Evolutionary conservation across 2,888 invertebrate species (phyloP).

Genomic region (Antheraea assamensis): DNA sequence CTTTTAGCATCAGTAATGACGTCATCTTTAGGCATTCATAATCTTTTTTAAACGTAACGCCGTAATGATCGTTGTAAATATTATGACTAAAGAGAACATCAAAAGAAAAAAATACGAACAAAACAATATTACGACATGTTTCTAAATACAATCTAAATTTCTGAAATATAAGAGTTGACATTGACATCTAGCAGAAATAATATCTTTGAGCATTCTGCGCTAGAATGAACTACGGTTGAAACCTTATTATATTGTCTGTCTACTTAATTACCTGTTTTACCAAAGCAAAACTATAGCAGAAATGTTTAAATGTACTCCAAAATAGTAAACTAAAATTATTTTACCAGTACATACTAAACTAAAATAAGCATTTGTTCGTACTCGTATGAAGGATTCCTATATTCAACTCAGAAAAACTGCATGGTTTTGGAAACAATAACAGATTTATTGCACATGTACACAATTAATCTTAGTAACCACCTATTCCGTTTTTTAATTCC

Average conservation of each 20-base stretch:
- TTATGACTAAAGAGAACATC: slow-evolving; percentile 42
- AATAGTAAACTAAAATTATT: no score
- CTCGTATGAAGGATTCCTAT: no score
- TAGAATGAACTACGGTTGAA: not conserved
- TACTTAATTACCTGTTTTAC: no score
- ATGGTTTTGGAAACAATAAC: no score
- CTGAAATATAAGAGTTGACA: not conserved
- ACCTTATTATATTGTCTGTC: not conserved
- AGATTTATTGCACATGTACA: no score
- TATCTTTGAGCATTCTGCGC: not conserved
- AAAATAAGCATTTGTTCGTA: no score
- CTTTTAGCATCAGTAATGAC: slow-evolving; percentile 29
- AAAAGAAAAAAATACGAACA: slow-evolving; percentile 29
- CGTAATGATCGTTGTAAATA: slow-evolving; percentile 35
- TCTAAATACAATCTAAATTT: not conserved
- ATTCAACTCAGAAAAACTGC: no score
- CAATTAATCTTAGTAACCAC: no score
- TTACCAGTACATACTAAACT: no score
- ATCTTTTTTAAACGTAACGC: slow-evolving; percentile 37
- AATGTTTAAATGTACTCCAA: no score
- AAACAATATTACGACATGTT: not conserved
- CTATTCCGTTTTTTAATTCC: no score
- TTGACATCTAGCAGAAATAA: not conserved
- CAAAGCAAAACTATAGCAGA: no score
- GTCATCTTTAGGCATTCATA: slow-evolving; percentile 39